phyloP scores from a whole-genome alignment of 2,113 vertebrate genomes.

The Carassius gibelio region DNA sequence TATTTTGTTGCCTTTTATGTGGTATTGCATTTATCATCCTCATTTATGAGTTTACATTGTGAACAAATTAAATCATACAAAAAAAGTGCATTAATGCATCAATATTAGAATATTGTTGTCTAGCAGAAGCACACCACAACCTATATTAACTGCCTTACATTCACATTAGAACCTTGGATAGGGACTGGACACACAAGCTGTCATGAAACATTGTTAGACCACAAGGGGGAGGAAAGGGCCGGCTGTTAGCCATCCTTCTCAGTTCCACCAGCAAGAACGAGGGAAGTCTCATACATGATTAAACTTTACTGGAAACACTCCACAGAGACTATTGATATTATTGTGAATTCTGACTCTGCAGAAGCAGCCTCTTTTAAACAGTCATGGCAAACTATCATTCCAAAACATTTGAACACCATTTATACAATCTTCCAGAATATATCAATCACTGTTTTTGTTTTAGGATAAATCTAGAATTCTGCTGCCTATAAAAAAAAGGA shows the following conservation, averaged over 20 bases:
- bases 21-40: background rate
- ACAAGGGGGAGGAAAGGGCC: constrained; percentile 73
- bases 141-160: constrained; percentile 65
- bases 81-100: background rate
- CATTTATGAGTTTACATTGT: background rate
- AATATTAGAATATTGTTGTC: constrained; percentile 65
- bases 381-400: background rate
- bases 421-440: background rate
- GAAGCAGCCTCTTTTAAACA: background rate
- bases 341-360: background rate
- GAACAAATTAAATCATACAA: background rate
- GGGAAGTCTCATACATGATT: constrained; percentile 29
- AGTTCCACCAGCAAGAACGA: constrained; percentile 17
- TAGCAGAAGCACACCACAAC: constrained; percentile 49
- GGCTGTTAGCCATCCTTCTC: constrained; percentile 48
- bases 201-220: constrained; percentile 62
- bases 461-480: background rate
- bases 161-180: constrained; percentile 58
- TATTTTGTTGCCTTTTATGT: background rate
- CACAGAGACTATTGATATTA: constrained; percentile 1
- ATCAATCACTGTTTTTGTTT: too few species aligned
- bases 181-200: constrained; percentile 37
- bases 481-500: background rate
- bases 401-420: background rate
- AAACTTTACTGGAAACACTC: constrained; percentile 48